Evolutionary conservation across 2,113 vertebrate species (phyloP).

Genomic region (Oenanthe melanoleuca): DNA sequence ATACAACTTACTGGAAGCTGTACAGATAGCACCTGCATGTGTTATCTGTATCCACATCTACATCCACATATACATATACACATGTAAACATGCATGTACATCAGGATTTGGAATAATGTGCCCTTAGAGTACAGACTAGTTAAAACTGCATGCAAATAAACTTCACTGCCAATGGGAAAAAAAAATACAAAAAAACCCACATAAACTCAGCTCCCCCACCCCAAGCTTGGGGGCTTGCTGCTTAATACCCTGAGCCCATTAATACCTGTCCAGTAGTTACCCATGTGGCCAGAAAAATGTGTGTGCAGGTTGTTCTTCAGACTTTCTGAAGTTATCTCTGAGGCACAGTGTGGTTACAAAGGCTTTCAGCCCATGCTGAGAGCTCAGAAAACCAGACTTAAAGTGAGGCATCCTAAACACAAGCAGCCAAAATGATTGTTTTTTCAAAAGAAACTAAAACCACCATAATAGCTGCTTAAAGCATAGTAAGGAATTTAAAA

Average conservation of each 20-base stretch:
- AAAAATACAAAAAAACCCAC: background rate
- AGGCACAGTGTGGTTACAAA: background rate
- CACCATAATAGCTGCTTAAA: conserved; percentile 4
- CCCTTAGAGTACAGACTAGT: background rate
- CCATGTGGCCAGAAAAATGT: background rate
- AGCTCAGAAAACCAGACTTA: background rate
- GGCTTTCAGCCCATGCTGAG: background rate
- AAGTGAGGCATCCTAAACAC: background rate
- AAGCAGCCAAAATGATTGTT: background rate
- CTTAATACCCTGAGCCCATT: background rate
- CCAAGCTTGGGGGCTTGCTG: background rate
- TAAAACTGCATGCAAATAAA: background rate
- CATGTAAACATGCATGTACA: background rate
- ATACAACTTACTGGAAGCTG: background rate
- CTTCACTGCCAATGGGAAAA: background rate
- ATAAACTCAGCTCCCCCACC: accelerated
- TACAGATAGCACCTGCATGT: background rate
- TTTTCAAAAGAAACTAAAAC: background rate
- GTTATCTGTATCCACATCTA: background rate
- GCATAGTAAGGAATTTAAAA: background rate
- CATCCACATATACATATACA: too few relatives aligned
- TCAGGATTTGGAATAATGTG: background rate
- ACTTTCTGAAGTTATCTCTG: background rate
- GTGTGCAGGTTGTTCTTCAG: background rate
- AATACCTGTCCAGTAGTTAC: background rate